Conservation (phyloP, 1,140 invertebrate species). For the Battus philenor region DNA sequence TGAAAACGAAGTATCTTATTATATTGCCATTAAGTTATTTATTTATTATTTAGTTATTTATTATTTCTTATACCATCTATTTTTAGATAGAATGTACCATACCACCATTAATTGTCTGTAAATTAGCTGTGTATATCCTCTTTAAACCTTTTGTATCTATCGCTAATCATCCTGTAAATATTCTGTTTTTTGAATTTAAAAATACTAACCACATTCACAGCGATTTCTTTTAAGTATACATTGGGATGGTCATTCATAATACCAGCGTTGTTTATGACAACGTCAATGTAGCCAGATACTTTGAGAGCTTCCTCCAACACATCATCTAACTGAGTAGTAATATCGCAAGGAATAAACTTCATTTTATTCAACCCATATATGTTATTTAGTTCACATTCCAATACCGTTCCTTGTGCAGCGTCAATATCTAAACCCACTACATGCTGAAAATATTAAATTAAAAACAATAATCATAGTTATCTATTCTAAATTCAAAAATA, state of each 20-base stretch:
- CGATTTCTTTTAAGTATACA: slow-evolving; percentile 47
- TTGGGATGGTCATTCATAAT: slow-evolving; percentile 50
- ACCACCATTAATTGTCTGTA: too few relatives aligned
- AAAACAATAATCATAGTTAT: too few relatives aligned
- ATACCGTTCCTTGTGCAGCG: slow-evolving; percentile 22
- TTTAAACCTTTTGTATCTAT: too few relatives aligned
- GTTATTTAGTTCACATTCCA: slow-evolving; percentile 36
- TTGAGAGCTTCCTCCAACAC: slow-evolving; percentile 29
- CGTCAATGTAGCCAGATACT: slow-evolving; percentile 78
- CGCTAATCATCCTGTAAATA: too few relatives aligned
- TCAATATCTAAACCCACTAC: slow-evolving; percentile 46
- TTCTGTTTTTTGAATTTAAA: too few relatives aligned
- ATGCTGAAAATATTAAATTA: slow-evolving; percentile 47
- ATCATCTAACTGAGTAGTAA: slow-evolving; percentile 31
- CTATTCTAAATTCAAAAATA: too few relatives aligned
- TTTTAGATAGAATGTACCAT: too few relatives aligned
- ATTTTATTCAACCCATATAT: slow-evolving; percentile 37
- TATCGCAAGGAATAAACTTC: slow-evolving; percentile 50
- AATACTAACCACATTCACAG: slow-evolving; percentile 61
- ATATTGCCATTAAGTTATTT: too few relatives aligned
- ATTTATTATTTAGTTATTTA: too few relatives aligned
- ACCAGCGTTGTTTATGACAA: slow-evolving; percentile 82
- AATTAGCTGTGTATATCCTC: neutral
- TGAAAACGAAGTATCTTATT: too few relatives aligned
- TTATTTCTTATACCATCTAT: too few relatives aligned